Evolutionary conservation across 2,888 invertebrate genomes (phyloP).

Genomic region (Pheosia tremula): DNA sequence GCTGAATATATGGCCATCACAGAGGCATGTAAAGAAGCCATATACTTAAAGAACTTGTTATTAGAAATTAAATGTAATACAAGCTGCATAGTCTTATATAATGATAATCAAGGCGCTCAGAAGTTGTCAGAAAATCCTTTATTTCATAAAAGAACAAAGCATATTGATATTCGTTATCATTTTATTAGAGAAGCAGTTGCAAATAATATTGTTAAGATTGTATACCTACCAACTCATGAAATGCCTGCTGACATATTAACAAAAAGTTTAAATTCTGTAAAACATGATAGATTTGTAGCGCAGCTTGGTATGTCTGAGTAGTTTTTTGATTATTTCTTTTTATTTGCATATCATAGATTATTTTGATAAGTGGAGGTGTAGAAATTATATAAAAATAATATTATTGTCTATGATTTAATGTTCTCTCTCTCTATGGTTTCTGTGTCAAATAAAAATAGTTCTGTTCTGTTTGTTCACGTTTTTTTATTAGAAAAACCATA

Average conservation of each 20-base stretch:
- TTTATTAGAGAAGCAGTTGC: constrained; percentile 3
- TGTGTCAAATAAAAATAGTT: too few relatives aligned
- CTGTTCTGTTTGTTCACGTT: too few relatives aligned
- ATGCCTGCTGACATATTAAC: constrained; percentile 12
- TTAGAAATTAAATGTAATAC: constrained; percentile 4
- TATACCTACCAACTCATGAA: constrained; percentile 6
- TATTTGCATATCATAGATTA: not conserved
- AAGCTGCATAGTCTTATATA: not conserved
- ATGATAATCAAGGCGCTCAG: constrained; percentile 6
- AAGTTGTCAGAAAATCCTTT: constrained; percentile 2
- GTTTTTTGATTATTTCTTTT: not conserved
- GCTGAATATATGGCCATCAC: constrained; percentile 8
- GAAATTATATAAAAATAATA: not conserved
- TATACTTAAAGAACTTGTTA: constrained; percentile 5
- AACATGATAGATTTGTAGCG: not conserved
- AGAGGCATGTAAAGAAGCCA: constrained; percentile 9
- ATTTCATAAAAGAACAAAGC: constrained; percentile 8
- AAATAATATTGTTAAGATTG: constrained; percentile 5
- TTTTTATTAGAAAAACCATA: not conserved
- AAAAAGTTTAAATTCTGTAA: not conserved
- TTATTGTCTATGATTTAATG: too few relatives aligned
- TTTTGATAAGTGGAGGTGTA: not conserved
- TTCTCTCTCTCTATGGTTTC: too few relatives aligned
- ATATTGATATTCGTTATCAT: constrained; percentile 9
- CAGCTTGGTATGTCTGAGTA: not conserved